Base-by-base conservation (phyloP, 37 sponge, comb jelly and placozoan genomes). In the Tethya wilhelma region DNA sequence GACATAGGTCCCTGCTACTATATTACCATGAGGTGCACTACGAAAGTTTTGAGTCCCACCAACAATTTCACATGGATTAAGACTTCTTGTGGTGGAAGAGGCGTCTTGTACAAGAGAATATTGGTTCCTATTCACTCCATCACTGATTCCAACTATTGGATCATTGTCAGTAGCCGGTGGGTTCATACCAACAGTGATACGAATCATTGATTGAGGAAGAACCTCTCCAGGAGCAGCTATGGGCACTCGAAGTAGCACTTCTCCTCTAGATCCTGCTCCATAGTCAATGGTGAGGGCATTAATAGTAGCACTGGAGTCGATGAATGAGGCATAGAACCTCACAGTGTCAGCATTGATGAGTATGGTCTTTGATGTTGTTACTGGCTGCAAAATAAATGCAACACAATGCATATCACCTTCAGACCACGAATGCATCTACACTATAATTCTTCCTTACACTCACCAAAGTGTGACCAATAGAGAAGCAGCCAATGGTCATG, bases 251-350 rank as follows among this genome's bases (percentile, higher is more conserved):
- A 71, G 45, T 5, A 71, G 72, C 72, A 41, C 42, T 2, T 71
- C 72, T 41, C n/a, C 2, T 5, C 3, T 30, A 17, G 45, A 28
- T 71, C 72, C 72, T 39, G 4, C 3, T 3, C 44, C 45, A 42
- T 20, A n/a, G n/a, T n/a, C n/a, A 38, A 67, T 67, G 68, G 68
- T 29, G 3, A 23, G 68, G 39, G 23, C 30, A 28, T 67, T 28
- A 38, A 67, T 67, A 28, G 68, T 67, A 23, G 68, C 68, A 67
- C 68, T 67, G 39, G 68, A 67, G 30, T 67, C 39, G 68, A 67
- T 67, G 68, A 67, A 67, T 17, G 38, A 38, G 2, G 72, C 72
- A 39, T 38, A 37, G 53, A 41, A 71, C 20, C 72, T 34, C 2
- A 71, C 36, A 7, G 26, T 64, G 36, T 31, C 66, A 4, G 66